Conservation (phyloP, 2,888 invertebrate genomes). For the Oxycera nigricornis region DNA sequence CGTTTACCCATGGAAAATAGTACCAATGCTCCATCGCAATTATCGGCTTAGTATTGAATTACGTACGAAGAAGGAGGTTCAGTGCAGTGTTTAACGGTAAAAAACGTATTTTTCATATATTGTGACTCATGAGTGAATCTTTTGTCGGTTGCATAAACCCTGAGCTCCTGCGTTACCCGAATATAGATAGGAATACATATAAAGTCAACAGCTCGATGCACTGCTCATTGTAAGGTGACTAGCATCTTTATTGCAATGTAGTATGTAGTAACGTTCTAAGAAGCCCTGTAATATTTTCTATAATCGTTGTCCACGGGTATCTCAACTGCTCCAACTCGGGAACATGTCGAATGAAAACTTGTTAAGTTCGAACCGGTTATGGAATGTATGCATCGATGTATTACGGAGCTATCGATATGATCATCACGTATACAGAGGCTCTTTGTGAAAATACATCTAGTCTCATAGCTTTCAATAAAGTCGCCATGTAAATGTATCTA, state of each 20-base stretch:
- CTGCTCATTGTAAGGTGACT: neutral
- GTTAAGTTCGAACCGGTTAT: slow-evolving; percentile 33
- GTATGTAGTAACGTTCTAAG: slow-evolving; percentile 19
- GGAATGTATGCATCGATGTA: slow-evolving; percentile 23
- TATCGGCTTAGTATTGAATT: neutral
- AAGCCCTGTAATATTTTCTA: neutral
- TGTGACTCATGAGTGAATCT: slow-evolving; percentile 5
- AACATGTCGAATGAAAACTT: slow-evolving; percentile 21
- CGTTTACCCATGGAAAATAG: slow-evolving; percentile 1
- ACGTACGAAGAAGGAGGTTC: neutral
- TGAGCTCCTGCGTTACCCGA: neutral
- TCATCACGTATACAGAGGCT: slow-evolving; percentile 11
- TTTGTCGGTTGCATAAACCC: slow-evolving; percentile 19
- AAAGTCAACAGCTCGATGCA: slow-evolving; percentile 22
- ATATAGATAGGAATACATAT: neutral
- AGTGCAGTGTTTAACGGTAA: neutral
- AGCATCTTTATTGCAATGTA: neutral
- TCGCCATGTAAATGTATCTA: neutral
- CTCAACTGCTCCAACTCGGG: neutral
- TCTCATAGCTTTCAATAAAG: neutral
- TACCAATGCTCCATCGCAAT: too few species aligned
- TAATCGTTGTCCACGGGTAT: neutral
- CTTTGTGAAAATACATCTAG: neutral
- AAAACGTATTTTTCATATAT: neutral
- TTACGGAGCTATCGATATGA: neutral